Evolutionary conservation across 2,888 invertebrate species (phyloP).

Genomic region (Thymelicus lineola): DNA sequence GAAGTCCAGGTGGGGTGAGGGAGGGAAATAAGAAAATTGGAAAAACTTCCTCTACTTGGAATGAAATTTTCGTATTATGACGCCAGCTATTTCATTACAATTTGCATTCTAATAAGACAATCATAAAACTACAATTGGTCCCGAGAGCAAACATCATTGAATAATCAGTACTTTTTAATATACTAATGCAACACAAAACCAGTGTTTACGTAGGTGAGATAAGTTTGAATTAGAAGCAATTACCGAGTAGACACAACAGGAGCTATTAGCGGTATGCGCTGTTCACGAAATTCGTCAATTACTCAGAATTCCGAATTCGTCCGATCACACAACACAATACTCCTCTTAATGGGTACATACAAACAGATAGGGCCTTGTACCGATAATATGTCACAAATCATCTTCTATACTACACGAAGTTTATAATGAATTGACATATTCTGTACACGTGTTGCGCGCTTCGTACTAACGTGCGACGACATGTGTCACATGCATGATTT

Average conservation of each 20-base stretch:
- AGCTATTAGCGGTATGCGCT: slow-evolving; percentile 49
- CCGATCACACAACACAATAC: slow-evolving; percentile 75
- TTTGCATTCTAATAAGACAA: slow-evolving; percentile 11
- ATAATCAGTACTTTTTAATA: not conserved
- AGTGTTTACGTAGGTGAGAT: slow-evolving; percentile 20
- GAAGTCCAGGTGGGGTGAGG: slow-evolving; percentile 39
- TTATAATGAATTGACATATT: slow-evolving; percentile 85
- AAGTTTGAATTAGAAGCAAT: slow-evolving; percentile 41
- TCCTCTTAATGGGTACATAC: slow-evolving; percentile 69
- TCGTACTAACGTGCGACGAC: slow-evolving; percentile 51
- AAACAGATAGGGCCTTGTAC: slow-evolving; percentile 78
- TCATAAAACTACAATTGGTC: not conserved
- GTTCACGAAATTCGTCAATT: slow-evolving; percentile 72
- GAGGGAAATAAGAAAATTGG: slow-evolving; percentile 29
- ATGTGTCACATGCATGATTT: slow-evolving; percentile 47
- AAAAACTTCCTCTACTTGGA: slow-evolving; percentile 19
- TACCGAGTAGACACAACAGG: slow-evolving; percentile 61
- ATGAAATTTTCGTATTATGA: slow-evolving; percentile 5
- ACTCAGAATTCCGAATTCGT: slow-evolving; percentile 62
- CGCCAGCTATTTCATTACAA: not conserved
- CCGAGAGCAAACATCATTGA: not conserved
- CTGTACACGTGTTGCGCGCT: slow-evolving; percentile 73
- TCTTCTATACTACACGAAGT: slow-evolving; percentile 78
- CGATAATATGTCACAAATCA: slow-evolving; percentile 84
- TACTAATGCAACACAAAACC: too few species aligned